Conservation (phyloP, 92 coral and sea anemone genomes). For the Pocillopora meandrina region DNA sequence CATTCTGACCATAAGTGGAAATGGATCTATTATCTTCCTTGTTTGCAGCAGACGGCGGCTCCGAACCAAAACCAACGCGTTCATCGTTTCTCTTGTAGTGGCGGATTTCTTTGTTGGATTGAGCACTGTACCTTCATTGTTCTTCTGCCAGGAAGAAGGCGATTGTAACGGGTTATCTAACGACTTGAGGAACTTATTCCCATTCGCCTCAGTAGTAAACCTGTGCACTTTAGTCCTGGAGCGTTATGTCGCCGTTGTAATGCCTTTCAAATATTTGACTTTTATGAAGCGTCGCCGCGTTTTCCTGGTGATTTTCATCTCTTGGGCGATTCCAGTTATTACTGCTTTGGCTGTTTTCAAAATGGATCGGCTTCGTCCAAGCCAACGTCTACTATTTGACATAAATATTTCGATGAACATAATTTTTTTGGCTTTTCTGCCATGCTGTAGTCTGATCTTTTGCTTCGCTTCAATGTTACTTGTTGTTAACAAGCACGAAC, state of each 20-base stretch:
- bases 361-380: too few species aligned
- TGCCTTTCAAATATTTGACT: neutral
- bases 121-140: neutral
- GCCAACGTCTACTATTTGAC: neutral
- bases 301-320: neutral
- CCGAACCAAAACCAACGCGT: constrained; percentile 9
- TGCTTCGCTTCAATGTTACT: neutral
- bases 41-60: constrained; percentile 11
- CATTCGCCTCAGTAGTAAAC: too few species aligned
- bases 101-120: constrained; percentile 15
- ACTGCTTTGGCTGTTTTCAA: neutral
- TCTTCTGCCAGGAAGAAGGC: neutral
- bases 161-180: neutral
- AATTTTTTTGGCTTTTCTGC: neutral
- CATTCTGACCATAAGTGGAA: neutral
- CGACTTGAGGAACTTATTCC: too few species aligned
- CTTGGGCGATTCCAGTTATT: neutral
- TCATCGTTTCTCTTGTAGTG: constrained; percentile 16
- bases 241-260: too few species aligned
- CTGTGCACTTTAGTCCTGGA: too few species aligned
- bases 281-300: neutral
- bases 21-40: constrained; percentile 16
- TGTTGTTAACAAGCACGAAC: neutral
- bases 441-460: neutral
- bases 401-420: too few species aligned